A percentile compares a stretch with the other conserved stretches of the same genome.
Evolutionary conservation across 2,113 vertebrate genomes (phyloP).

Genomic region (Agelaius phoeniceus): DNA sequence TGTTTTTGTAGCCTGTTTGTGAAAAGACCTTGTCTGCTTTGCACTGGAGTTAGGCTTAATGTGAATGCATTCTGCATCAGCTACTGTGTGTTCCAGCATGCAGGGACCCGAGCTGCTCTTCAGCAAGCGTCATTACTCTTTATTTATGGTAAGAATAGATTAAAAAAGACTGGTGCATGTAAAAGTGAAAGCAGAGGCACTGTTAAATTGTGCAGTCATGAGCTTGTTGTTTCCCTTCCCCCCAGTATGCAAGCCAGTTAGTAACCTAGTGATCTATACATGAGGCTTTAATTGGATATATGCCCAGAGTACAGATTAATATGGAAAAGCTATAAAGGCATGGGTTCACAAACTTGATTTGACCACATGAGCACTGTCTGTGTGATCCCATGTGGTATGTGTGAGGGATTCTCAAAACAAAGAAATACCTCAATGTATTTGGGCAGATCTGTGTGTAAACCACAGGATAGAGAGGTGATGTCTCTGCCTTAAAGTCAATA

Average conservation of each 20-base stretch:
- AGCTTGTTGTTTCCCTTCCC: constrained; percentile 41
- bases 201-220: constrained; percentile 28
- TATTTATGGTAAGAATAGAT: constrained; percentile 11
- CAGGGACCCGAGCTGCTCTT: not conserved
- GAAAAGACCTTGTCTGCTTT: constrained; percentile 12
- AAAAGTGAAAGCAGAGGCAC: constrained; percentile 44
- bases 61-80: not conserved
- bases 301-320: constrained; percentile 56
- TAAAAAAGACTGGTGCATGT: not conserved
- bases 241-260: not conserved
- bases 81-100: not conserved
- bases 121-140: not conserved
- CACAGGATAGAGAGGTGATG: not conserved
- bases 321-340: constrained; percentile 57
- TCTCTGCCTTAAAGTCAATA: not conserved
- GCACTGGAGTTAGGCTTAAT: not conserved
- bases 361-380: constrained; percentile 18
- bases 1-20: constrained; percentile 36
- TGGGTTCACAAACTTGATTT: constrained; percentile 63
- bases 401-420: constrained; percentile 39
- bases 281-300: constrained; percentile 57
- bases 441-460: not conserved
- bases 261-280: constrained; percentile 63
- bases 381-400: constrained; percentile 34
- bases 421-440: not conserved